A percentile compares a stretch with the other conserved stretches of the same genome.
Conservation (phyloP, 2,113 vertebrate genomes). For the Aspiorhynchus laticeps region DNA sequence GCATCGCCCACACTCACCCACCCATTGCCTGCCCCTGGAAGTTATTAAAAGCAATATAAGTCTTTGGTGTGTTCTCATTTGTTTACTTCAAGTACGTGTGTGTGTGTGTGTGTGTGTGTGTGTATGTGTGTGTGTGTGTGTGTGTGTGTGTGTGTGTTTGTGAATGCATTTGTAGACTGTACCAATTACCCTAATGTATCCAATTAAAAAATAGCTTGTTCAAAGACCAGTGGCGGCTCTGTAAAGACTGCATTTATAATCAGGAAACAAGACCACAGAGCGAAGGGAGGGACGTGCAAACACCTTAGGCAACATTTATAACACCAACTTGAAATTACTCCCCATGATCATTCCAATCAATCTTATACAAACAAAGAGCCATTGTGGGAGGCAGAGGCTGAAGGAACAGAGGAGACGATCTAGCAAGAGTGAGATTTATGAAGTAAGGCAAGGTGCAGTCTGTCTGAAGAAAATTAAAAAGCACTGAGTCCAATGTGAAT, state of each 20-base stretch:
- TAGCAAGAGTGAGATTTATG: background rate
- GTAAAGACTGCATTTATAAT: conserved; percentile 57
- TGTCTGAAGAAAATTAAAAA: conserved; percentile 21
- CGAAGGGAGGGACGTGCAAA: conserved; percentile 20
- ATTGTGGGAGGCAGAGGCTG: background rate
- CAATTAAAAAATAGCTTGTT: conserved; percentile 59
- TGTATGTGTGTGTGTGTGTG: background rate
- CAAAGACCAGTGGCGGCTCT: conserved; percentile 36
- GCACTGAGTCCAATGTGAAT: background rate
- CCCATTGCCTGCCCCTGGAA: background rate
- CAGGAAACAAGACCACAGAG: conserved; percentile 38
- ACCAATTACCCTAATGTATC: conserved; percentile 53
- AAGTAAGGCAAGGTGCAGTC: conserved; percentile 2
- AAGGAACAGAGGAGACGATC: background rate
- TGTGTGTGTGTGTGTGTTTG: background rate
- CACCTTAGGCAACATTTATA: conserved; percentile 51
- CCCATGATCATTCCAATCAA: conserved; percentile 30
- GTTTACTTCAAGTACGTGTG: no score
- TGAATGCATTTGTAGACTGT: conserved; percentile 14
- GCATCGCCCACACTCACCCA: background rate
- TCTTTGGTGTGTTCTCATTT: background rate
- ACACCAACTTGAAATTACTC: conserved; percentile 32
- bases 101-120: conserved; percentile 8
- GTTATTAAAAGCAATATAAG: background rate
- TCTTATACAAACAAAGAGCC: conserved; percentile 15